Evolutionary conservation across 2,888 invertebrate genomes (phyloP).

Genomic region (Amphimallon solstitiale): DNA sequence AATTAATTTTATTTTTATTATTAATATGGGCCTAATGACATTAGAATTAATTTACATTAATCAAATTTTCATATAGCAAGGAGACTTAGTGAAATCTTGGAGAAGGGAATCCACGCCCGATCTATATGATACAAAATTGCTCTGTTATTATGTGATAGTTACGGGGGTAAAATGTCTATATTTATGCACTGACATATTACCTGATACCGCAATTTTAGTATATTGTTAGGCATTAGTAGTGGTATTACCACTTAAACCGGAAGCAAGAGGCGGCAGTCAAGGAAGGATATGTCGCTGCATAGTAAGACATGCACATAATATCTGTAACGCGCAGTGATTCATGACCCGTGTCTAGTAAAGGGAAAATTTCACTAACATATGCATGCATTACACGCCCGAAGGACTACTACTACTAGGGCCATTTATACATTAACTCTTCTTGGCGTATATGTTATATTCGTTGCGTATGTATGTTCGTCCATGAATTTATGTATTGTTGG

Average conservation of each 20-base stretch:
- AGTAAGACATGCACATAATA: constrained; percentile 33
- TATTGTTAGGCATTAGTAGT: background rate
- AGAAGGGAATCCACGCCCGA: too few relatives aligned
- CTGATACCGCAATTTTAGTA: background rate
- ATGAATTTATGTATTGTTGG: constrained; percentile 30
- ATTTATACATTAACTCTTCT: constrained; percentile 32
- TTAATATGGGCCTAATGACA: too few relatives aligned
- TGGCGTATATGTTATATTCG: constrained; percentile 9
- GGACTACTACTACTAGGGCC: background rate
- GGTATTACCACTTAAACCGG: constrained; percentile 10
- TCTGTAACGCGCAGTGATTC: constrained; percentile 8
- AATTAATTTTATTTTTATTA: too few relatives aligned
- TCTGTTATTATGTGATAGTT: constrained; percentile 2
- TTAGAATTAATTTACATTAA: too few relatives aligned
- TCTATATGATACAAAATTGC: too few relatives aligned
- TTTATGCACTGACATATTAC: constrained; percentile 19
- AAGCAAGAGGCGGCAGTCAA: constrained; percentile 22
- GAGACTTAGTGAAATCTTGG: too few relatives aligned
- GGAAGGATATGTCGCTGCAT: constrained; percentile 28
- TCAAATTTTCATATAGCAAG: too few relatives aligned
- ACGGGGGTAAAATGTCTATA: background rate
- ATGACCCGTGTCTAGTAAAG: constrained; percentile 16
- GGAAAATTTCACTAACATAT: constrained; percentile 17
- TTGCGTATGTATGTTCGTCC: constrained; percentile 16
- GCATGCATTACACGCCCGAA: constrained; percentile 7